Evolutionary conservation across 2,797 vertebrate genomes (phyloP), one percentile per base, ranked within the genome.

Genomic region (Triplophysa yarkandensis): DNA sequence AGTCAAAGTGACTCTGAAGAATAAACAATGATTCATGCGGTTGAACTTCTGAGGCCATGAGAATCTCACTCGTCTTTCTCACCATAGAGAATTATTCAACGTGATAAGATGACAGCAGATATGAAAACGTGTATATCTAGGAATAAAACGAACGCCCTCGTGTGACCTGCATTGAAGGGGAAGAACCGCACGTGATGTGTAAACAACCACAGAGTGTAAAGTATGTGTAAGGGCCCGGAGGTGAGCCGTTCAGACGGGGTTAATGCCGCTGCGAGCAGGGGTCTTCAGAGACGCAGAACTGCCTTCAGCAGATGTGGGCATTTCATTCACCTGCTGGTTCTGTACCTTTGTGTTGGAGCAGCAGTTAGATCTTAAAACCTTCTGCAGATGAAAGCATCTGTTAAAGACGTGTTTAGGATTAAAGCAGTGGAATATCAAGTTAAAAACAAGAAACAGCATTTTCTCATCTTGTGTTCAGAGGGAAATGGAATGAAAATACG

Each of bases 301-400:
- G 52, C 52, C 67, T 28, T 58, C n/a, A 30, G 39, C 67, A 82
- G 85, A 78, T 84, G 39, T 39, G 77, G 61, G 36, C 19, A 23
- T 46, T 46, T 70, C 17, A 58, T 46, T 84, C 71, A 81, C 75
- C 75, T 80, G 79, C 54, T 7, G 70, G 76, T 36, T 9, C 34
- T 36, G 34, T 36, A 8, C 21, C 83, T 65, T 77, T 76, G 63
- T 78, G 80, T 88, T 88, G 86, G 88, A 87, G 67, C 82, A 75
- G 83, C 83, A 80, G 86, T 85, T 78, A 86, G 39, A 36, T 68
- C 72, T 36, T 32, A 7, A 7, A 32, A 32, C 32, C 32, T 41
- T 16, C 48, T 36, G 8, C 34, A 2, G 0, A 10, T 36, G 34
- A 36, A 36, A 36, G 34, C 34, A 68, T 13, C 61, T 36, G 63